Percentiles rank a stretch among this genome's conserved stretches.
Evolutionary conservation across 2,113 vertebrate species (phyloP).

Genomic region (Archocentrus centrarchus): DNA sequence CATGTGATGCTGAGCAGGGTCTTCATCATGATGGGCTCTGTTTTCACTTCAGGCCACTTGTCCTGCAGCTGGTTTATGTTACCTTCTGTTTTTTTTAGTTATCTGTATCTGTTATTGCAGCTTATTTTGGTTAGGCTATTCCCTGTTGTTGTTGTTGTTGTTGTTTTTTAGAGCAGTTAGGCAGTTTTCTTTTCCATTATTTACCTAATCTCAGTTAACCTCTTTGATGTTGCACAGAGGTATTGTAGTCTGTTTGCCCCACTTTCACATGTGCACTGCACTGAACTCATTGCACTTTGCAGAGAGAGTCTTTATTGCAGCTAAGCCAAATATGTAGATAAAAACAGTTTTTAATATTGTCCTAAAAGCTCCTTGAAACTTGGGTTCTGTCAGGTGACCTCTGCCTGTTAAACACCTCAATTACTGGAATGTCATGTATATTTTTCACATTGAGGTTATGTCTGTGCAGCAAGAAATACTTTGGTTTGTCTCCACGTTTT

Average conservation of each 20-base stretch:
- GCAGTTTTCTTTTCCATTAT: neutral
- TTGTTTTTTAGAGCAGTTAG: neutral
- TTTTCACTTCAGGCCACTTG: neutral
- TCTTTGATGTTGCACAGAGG: neutral
- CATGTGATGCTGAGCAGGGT: conserved; percentile 23
- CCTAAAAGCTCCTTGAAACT: neutral
- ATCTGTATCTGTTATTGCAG: neutral
- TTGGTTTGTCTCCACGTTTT: neutral
- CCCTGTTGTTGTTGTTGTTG: neutral
- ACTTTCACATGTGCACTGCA: neutral
- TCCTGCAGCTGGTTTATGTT: neutral
- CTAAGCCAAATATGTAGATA: neutral
- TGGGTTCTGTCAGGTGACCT: neutral
- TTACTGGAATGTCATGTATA: neutral
- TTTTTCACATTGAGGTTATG: neutral
- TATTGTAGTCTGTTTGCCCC: neutral
- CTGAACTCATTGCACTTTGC: neutral
- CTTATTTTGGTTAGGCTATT: neutral
- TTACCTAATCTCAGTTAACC: neutral
- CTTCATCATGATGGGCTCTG: neutral
- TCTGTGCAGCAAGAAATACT: neutral
- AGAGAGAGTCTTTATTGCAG: neutral
- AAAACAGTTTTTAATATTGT: no score
- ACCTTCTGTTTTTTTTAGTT: neutral
- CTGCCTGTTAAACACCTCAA: neutral